Evolutionary conservation across 2,797 vertebrate species (phyloP).

Genomic region (Sternotherus odoratus): DNA sequence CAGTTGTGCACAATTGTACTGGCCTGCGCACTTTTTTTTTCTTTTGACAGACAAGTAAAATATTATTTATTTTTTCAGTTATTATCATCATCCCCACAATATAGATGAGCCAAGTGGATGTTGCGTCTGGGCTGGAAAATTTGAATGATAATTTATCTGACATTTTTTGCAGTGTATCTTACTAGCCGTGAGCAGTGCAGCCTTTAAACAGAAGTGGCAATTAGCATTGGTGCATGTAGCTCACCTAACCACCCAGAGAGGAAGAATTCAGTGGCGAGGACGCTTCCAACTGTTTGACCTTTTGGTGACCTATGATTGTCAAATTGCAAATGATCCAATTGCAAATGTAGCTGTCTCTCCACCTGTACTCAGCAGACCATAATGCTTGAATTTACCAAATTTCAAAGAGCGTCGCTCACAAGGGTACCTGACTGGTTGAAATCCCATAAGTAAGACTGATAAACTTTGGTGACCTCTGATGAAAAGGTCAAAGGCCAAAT

Average conservation of each 20-base stretch:
- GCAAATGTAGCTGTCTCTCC: constrained; percentile 21
- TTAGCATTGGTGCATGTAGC: not conserved
- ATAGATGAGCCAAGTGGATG: not conserved
- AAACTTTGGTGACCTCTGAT: constrained; percentile 31
- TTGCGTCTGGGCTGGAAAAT: not conserved
- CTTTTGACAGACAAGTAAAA: not conserved
- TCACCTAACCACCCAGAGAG: not conserved
- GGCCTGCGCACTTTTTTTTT: not conserved
- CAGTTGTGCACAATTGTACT: not conserved
- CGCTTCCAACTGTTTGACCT: constrained; percentile 24
- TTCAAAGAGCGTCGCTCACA: constrained; percentile 27
- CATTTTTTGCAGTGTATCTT: not conserved
- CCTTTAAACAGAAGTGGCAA: not conserved
- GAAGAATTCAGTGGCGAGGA: not conserved
- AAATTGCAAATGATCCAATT: not conserved
- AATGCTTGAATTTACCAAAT: not conserved
- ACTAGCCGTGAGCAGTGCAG: not conserved
- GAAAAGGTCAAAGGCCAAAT: constrained; percentile 53
- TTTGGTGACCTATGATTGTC: constrained; percentile 6
- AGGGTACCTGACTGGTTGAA: constrained; percentile 34
- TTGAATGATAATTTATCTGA: not conserved
- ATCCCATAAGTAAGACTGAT: constrained; percentile 49
- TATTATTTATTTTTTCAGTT: not conserved
- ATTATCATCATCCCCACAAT: not conserved
- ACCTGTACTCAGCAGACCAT: not conserved